Percentiles rank a stretch among this genome's conserved stretches.
Evolutionary conservation across 2,797 vertebrate species (phyloP).

Genomic region (Emys orbicularis): DNA sequence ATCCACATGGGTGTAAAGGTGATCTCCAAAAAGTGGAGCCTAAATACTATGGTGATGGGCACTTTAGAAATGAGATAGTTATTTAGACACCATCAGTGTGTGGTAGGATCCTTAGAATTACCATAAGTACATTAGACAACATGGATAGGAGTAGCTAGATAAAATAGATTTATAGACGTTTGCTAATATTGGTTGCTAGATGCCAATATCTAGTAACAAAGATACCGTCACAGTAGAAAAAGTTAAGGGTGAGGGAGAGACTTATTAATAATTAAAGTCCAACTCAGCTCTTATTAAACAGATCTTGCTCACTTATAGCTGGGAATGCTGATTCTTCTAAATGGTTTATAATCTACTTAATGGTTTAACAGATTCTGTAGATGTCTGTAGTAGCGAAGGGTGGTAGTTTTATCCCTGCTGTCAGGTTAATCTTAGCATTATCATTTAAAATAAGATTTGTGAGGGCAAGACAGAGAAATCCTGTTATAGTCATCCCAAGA

Average conservation of each 20-base stretch:
- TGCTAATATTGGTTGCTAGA: neutral
- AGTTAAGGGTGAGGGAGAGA: neutral
- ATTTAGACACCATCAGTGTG: neutral
- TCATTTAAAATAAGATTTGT: conserved; percentile 41
- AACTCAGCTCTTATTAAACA: neutral
- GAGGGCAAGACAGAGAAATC: conserved; percentile 38
- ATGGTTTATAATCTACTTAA: neutral
- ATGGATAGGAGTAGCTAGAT: neutral
- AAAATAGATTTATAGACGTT: neutral
- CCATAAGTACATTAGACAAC: neutral
- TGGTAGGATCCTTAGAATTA: neutral
- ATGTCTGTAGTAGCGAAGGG: neutral
- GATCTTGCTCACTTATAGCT: neutral
- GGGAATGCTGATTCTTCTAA: neutral
- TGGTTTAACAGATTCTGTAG: neutral
- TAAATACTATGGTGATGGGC: neutral
- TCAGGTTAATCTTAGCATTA: conserved; percentile 40
- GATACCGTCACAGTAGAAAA: neutral
- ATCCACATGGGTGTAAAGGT: neutral
- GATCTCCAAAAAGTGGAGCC: neutral
- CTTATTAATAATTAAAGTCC: neutral
- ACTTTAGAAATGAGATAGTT: neutral
- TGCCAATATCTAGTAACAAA: neutral
- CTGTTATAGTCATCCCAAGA: neutral
- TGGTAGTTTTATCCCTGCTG: neutral